Percentiles rank a stretch among this genome's conserved stretches.
Conservation (phyloP, 35 echinoderm and acorn worm species). For the Ptychodera flava region DNA sequence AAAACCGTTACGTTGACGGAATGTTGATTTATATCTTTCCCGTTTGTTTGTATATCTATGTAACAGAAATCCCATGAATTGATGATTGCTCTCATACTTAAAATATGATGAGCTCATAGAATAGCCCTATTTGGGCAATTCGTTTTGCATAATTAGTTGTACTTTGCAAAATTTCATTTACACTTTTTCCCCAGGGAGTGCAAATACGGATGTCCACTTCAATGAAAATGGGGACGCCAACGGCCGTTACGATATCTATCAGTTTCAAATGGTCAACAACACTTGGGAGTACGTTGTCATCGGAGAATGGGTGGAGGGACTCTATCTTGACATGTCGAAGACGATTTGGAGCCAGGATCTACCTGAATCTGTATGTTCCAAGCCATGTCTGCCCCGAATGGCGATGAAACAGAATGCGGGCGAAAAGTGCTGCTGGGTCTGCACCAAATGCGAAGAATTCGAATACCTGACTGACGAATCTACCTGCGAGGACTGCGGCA, state of each 20-base stretch:
- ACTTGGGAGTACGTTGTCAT: conserved; percentile 53
- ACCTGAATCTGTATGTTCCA: conserved; percentile 56
- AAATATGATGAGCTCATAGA: no score
- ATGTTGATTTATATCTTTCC: no score
- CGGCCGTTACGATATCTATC: conserved; percentile 82
- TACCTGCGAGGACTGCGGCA: conserved; percentile 57
- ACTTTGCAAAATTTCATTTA: no score
- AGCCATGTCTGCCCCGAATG: conserved; percentile 41
- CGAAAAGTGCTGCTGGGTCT: conserved; percentile 92
- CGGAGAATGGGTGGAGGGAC: conserved; percentile 59
- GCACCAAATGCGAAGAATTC: conserved; percentile 50
- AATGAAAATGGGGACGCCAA: conserved; percentile 79
- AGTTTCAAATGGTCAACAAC: conserved; percentile 28
- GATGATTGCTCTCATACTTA: no score
- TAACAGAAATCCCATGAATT: no score
- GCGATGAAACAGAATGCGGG: conserved; percentile 39
- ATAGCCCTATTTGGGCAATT: no score
- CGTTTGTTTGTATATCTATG: no score
- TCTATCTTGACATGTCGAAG: conserved; percentile 43
- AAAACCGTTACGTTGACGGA: no score
- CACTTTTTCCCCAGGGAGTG: background rate
- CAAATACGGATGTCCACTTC: conserved; percentile 25
- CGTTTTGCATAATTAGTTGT: no score
- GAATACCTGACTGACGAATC: conserved; percentile 49
- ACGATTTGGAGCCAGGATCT: conserved; percentile 48